Conservation (phyloP, 2,888 invertebrate genomes). For the Polyommatus iphigenia region DNA sequence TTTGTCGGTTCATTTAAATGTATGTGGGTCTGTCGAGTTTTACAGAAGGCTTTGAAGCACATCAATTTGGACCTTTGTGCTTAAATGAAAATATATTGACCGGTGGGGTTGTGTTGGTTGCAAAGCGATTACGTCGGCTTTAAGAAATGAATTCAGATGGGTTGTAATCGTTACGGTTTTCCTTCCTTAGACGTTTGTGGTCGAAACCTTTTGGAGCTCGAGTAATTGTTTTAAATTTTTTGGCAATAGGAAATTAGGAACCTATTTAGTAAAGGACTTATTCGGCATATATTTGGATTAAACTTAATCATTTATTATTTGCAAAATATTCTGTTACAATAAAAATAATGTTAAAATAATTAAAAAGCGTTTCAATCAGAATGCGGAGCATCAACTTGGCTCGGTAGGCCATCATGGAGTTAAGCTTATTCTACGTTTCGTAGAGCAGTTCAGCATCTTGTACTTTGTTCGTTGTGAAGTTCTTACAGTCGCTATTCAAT, state of each 20-base stretch:
- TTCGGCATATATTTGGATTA: too few species aligned
- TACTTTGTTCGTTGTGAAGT: too few species aligned
- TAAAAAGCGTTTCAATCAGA: too few species aligned
- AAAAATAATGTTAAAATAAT: too few species aligned
- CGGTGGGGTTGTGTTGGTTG: background rate
- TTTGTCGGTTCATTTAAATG: slow-evolving; percentile 22
- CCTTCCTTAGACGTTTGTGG: background rate
- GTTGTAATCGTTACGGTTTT: background rate
- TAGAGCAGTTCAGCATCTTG: too few species aligned
- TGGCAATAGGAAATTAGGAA: too few species aligned
- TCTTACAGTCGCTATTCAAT: background rate
- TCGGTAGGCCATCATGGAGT: too few species aligned
- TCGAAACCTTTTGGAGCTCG: background rate
- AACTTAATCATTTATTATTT: too few species aligned
- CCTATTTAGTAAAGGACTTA: too few species aligned
- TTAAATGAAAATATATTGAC: slow-evolving; percentile 23
- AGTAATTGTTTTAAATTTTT: background rate
- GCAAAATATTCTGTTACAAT: too few species aligned
- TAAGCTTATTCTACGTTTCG: too few species aligned
- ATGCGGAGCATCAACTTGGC: too few species aligned
- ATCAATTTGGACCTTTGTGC: slow-evolving; percentile 22
- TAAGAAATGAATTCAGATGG: slow-evolving; percentile 1
- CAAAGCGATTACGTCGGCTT: background rate
- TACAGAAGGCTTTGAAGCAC: slow-evolving; percentile 11
- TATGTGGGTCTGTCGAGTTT: slow-evolving; percentile 18